Conservation (phyloP, 1,140 invertebrate genomes). For the Pseudomyrmex dendroicus region DNA sequence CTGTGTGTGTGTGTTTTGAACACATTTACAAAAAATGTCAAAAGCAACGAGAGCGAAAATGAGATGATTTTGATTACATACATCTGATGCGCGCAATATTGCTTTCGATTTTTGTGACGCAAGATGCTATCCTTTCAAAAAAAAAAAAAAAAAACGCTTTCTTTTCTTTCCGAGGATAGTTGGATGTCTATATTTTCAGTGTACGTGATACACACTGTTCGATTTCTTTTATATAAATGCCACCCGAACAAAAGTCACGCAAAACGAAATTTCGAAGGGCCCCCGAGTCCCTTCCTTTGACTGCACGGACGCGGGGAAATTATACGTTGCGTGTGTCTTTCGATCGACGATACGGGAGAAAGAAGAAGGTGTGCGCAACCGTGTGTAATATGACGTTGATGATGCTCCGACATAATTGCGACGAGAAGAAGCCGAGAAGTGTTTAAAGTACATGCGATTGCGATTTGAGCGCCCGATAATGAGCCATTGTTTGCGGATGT, state of each 20-base stretch:
- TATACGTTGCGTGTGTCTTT: slow-evolving; percentile 56
- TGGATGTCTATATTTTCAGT: too few relatives aligned
- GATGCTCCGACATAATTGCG: slow-evolving; percentile 49
- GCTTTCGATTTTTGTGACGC: not conserved
- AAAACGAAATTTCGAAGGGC: slow-evolving; percentile 36
- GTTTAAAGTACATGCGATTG: slow-evolving; percentile 56
- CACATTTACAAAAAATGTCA: too few relatives aligned
- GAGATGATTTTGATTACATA: not conserved
- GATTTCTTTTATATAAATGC: slow-evolving; percentile 43
- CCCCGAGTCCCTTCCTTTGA: slow-evolving; percentile 9
- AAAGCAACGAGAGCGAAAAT: not conserved
- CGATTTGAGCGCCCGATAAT: slow-evolving; percentile 50
- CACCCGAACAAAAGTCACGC: slow-evolving; percentile 42
- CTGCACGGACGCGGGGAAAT: slow-evolving; percentile 32
- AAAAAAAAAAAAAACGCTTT: too few relatives aligned
- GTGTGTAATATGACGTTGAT: slow-evolving; percentile 55
- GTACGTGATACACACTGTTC: too few relatives aligned
- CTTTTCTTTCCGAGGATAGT: too few relatives aligned
- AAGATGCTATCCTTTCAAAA: not conserved
- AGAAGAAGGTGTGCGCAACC: slow-evolving; percentile 10
- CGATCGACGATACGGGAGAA: slow-evolving; percentile 34
- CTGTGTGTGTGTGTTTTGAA: too few relatives aligned
- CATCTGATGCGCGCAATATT: not conserved
- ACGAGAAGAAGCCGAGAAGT: slow-evolving; percentile 20
- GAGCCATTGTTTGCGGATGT: slow-evolving; percentile 56